Conservation (phyloP, 2,888 invertebrate species). For the Perizoma affinitatum region DNA sequence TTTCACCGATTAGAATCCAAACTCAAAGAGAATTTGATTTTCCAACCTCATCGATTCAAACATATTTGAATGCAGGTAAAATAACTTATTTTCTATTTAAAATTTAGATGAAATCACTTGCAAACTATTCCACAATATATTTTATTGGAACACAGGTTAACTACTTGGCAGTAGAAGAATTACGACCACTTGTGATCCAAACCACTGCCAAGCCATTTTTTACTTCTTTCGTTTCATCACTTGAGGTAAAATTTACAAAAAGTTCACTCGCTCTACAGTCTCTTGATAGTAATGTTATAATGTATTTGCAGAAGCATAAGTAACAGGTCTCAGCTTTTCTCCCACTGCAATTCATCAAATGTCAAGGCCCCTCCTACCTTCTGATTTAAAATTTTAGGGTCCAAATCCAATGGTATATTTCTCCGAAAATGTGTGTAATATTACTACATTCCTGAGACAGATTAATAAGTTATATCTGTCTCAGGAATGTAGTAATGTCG, state of each 20-base stretch:
- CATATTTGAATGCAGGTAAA: too few relatives aligned
- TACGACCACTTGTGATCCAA: conserved; percentile 20
- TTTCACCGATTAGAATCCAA: neutral
- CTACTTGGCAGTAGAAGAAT: conserved; percentile 26
- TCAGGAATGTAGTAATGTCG: too few relatives aligned
- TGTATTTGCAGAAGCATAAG: neutral
- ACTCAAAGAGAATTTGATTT: too few relatives aligned
- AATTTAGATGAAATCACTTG: neutral
- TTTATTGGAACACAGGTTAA: conserved; percentile 8
- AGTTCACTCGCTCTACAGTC: neutral
- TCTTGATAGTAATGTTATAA: neutral
- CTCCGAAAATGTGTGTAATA: too few relatives aligned
- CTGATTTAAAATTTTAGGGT: too few relatives aligned
- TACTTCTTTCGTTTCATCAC: conserved; percentile 23
- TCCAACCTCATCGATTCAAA: too few relatives aligned
- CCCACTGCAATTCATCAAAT: too few relatives aligned
- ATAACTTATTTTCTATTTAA: too few relatives aligned
- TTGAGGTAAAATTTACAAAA: neutral
- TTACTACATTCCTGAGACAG: too few relatives aligned
- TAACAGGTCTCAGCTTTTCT: neutral
- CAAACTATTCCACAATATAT: conserved; percentile 13
- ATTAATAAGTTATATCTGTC: too few relatives aligned
- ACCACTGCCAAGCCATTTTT: conserved; percentile 27
- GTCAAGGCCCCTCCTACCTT: too few relatives aligned
- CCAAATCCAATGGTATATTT: too few relatives aligned